phyloP scores from a whole-genome alignment of 2,888 invertebrate species.

The Drosophila niveifrons region DNA sequence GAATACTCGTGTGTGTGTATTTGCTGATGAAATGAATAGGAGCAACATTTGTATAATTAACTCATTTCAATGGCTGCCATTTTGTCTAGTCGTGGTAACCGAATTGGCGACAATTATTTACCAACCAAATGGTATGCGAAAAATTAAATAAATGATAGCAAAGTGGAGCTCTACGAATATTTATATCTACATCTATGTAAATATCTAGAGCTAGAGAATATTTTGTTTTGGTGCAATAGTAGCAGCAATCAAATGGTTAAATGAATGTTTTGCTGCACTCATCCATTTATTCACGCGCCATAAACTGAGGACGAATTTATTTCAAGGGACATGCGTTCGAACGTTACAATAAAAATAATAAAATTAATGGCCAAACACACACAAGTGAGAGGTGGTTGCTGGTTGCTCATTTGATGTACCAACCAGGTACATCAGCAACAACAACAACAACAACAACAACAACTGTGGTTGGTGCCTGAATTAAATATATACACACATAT shows the following conservation, averaged over 20 bases:
- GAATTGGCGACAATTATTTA: conserved; percentile 64
- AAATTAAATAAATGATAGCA: conserved; percentile 49
- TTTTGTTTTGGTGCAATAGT: conserved; percentile 52
- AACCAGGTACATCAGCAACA: conserved; percentile 28
- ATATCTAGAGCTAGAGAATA: conserved; percentile 24
- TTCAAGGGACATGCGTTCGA: conserved; percentile 66
- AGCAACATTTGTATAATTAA: conserved; percentile 48
- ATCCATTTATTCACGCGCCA: conserved; percentile 81
- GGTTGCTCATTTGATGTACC: conserved; percentile 48
- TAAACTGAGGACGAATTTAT: conserved; percentile 77
- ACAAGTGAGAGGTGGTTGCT: conserved; percentile 19
- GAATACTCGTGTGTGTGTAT: background rate
- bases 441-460: conserved; percentile 20
- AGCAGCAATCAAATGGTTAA: conserved; percentile 64
- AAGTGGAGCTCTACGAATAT: conserved; percentile 12
- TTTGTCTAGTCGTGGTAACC: conserved; percentile 62
- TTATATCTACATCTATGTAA: conserved; percentile 8
- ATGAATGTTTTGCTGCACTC: conserved; percentile 79
- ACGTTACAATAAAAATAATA: conserved; percentile 71
- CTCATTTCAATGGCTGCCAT: conserved; percentile 45
- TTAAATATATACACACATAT: conserved; percentile 69
- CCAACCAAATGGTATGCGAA: conserved; percentile 53
- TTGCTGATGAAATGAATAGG: conserved; percentile 19
- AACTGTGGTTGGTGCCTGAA: conserved; percentile 58
- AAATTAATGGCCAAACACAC: conserved; percentile 68